phyloP scores from a whole-genome alignment of 2,113 vertebrate genomes.

The Rana temporaria region DNA sequence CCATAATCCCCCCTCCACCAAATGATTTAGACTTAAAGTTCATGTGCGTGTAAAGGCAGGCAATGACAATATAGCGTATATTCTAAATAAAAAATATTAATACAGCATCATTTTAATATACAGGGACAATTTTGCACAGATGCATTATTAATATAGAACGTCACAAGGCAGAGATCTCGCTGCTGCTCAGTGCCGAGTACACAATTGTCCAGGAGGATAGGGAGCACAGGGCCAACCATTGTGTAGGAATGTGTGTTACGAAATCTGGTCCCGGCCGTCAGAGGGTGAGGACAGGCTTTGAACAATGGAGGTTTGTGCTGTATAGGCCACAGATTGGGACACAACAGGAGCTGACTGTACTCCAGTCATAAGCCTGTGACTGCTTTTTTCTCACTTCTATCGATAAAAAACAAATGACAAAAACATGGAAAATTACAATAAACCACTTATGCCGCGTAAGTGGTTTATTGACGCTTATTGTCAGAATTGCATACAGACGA shows the following conservation, averaged over 20 bases:
- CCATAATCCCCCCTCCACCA: no score
- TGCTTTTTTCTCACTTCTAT: neutral
- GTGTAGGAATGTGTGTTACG: constrained; percentile 36
- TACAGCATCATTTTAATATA: no score
- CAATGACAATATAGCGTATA: no score
- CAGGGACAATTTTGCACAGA: no score
- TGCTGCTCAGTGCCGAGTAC: constrained; percentile 5
- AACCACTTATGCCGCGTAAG: no score
- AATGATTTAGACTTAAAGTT: no score
- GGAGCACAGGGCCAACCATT: constrained; percentile 40
- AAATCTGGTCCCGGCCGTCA: constrained; percentile 23
- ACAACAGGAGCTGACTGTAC: constrained; percentile 21
- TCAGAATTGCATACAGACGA: no score
- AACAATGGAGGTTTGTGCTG: constrained; percentile 45
- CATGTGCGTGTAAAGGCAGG: no score
- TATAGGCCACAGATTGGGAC: constrained; percentile 38
- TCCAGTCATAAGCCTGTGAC: neutral
- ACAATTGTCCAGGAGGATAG: constrained; percentile 11
- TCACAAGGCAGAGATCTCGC: neutral
- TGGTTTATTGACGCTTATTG: no score
- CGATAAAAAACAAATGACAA: neutral
- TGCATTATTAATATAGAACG: no score
- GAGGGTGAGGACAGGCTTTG: no score
- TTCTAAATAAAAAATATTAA: no score
- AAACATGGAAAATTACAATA: neutral